These are phyloP conservation scores for Popillia japonica DNA, from an alignment of 1,140 invertebrate species.

Conservation along the genomic window DNA sequence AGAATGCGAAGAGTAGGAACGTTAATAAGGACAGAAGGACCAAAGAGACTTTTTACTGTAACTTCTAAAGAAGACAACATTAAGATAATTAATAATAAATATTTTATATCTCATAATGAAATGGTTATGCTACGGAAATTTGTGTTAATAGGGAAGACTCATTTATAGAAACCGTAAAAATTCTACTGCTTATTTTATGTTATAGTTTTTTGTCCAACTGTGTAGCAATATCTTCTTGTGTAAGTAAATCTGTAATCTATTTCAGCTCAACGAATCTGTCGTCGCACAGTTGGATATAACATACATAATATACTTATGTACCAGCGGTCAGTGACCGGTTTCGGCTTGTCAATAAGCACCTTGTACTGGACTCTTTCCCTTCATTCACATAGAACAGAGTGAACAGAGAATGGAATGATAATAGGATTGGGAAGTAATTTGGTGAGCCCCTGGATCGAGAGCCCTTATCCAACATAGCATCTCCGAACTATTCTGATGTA, in stretches of 20 bases:
- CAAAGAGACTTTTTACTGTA: too few relatives aligned
- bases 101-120: too few relatives aligned
- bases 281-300: neutral
- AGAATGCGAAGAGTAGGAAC: too few relatives aligned
- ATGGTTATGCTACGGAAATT: too few relatives aligned
- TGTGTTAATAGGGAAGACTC: too few relatives aligned
- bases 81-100: too few relatives aligned
- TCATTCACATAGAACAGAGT: conserved; percentile 27
- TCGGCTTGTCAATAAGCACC: conserved; percentile 43
- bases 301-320: neutral
- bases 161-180: too few relatives aligned
- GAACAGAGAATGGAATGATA: conserved; percentile 47
- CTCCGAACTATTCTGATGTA: conserved; percentile 38
- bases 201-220: neutral
- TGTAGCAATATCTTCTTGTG: neutral
- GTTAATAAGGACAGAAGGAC: too few relatives aligned
- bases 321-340: conserved; percentile 40
- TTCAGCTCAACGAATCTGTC: neutral
- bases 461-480: conserved; percentile 41
- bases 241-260: too few relatives aligned
- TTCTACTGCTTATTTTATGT: neutral
- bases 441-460: conserved; percentile 36
- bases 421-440: conserved; percentile 52
- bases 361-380: conserved; percentile 40
- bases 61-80: too few relatives aligned